These are phyloP conservation scores for Astur gentilis DNA, from an alignment of 2,113 vertebrate species.

Conservation along the genomic window DNA sequence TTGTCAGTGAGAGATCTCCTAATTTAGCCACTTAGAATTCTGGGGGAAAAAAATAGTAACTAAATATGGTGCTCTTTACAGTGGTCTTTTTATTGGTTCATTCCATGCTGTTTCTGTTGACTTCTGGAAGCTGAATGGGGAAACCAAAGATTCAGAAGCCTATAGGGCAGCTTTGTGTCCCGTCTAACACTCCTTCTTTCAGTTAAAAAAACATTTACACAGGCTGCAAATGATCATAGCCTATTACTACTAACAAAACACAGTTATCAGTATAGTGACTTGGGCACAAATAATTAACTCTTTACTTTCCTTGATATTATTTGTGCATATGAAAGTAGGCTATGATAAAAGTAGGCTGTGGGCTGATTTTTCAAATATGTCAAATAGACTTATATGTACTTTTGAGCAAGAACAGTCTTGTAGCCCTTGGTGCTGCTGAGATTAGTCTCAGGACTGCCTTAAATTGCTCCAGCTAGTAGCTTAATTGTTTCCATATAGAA, in stretches of 20 bases:
- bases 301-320: neutral
- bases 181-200: neutral
- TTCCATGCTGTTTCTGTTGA: neutral
- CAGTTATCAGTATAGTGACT: neutral
- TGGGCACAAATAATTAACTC: neutral
- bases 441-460: constrained; percentile 1
- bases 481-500: constrained; percentile 45
- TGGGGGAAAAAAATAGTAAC: neutral
- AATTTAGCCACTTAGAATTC: neutral
- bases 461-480: constrained; percentile 25
- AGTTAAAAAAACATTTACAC: neutral
- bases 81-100: neutral
- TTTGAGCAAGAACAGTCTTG: neutral
- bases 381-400: neutral
- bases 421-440: neutral
- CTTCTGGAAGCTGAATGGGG: neutral
- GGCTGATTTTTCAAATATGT: neutral
- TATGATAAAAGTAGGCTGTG: neutral
- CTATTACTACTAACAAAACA: neutral
- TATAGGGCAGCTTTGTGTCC: neutral
- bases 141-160: neutral
- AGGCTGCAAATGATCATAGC: neutral
- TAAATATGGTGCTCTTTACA: neutral
- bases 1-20: neutral
- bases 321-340: neutral